Evolutionary conservation across 2,888 invertebrate species (phyloP), one percentile per base, ranked within the genome.

Genomic region (Eurytoma californica): DNA sequence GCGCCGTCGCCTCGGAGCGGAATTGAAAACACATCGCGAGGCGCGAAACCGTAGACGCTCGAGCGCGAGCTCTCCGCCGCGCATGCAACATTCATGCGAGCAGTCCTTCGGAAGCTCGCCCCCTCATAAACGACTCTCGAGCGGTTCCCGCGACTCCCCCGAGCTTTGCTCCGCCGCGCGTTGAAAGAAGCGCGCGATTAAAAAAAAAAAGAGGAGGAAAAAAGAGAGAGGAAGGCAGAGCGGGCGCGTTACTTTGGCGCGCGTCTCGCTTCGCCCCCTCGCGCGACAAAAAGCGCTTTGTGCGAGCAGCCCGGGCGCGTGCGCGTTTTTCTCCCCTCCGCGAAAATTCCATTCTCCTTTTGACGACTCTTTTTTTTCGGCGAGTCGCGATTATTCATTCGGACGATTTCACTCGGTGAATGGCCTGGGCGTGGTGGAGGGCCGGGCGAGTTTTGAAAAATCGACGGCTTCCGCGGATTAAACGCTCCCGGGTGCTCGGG

Each of bases 201-300:
- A 72, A 61, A 60, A 53, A 13, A 49, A 60, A 55, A n/a, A 47
- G 39, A 1, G 2, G 9, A 9, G 9, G 0, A 39, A 9, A 39
- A 9, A 39, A 9, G 39, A 39, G 39, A 9, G 7, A 9, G 39
- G 9, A 9, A 3, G 39, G 39, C 9, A 39, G 7, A n/a, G 18
- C 13, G 14, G n/a, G n/a, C n/a, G 20, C 49, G 28, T 51, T 60
- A 51, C 60, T 61, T 60, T 60, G 49, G 28, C 24, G 13, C 13
- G 18, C 18, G 5, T 72, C 12, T 57, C 24, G 13, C 18, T 24
- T 24, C 28, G n/a, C n/a, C 13, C 30, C 18, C 0, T 18, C n/a
- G 58, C 20, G 12, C 16, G 55, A 24, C 57, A 73, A 73, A 63
- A 73, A 66, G 47, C 20, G 30, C 65, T 66, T 72, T 51, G 57